These are phyloP conservation scores for Gallinago undulata DNA, from an alignment of 2,113 vertebrate genomes.

Conservation along the genomic window DNA sequence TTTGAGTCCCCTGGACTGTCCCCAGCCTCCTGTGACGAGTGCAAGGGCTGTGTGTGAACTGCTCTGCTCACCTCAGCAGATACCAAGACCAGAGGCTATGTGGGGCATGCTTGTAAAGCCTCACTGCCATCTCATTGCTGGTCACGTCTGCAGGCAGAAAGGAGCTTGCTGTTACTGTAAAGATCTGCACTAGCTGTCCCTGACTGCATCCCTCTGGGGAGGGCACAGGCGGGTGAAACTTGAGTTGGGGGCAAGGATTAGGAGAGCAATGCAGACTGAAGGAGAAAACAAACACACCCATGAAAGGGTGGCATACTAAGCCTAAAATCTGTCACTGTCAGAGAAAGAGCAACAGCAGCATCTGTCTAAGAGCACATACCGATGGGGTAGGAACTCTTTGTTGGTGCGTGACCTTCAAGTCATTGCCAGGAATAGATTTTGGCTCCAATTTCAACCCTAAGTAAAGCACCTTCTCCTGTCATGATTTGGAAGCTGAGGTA, in stretches of 20 bases:
- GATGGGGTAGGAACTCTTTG: slow-evolving; percentile 27
- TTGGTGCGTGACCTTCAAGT: slow-evolving; percentile 64
- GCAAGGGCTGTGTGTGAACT: background rate
- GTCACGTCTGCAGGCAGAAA: background rate
- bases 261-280: slow-evolving; percentile 12
- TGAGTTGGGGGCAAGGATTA: slow-evolving; percentile 23
- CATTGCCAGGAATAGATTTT: slow-evolving; percentile 62
- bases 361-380: slow-evolving; percentile 57
- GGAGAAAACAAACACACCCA: slow-evolving; percentile 55
- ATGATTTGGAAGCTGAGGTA: slow-evolving; percentile 46
- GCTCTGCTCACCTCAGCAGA: background rate
- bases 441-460: slow-evolving; percentile 58
- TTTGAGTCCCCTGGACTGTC: background rate
- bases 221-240: background rate
- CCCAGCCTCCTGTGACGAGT: background rate
- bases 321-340: slow-evolving; percentile 61
- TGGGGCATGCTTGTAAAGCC: background rate
- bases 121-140: background rate
- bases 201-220: background rate
- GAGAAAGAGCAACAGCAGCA: slow-evolving; percentile 57
- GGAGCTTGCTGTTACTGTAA: slow-evolving; percentile 12
- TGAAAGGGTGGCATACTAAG: slow-evolving; percentile 18
- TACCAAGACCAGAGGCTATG: background rate
- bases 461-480: slow-evolving; percentile 56
- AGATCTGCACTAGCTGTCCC: background rate